Percentiles rank a stretch among this genome's conserved stretches.
These are phyloP conservation scores for Fregata magnificens DNA, from an alignment of 2,113 vertebrate species.

Conservation along the genomic window DNA sequence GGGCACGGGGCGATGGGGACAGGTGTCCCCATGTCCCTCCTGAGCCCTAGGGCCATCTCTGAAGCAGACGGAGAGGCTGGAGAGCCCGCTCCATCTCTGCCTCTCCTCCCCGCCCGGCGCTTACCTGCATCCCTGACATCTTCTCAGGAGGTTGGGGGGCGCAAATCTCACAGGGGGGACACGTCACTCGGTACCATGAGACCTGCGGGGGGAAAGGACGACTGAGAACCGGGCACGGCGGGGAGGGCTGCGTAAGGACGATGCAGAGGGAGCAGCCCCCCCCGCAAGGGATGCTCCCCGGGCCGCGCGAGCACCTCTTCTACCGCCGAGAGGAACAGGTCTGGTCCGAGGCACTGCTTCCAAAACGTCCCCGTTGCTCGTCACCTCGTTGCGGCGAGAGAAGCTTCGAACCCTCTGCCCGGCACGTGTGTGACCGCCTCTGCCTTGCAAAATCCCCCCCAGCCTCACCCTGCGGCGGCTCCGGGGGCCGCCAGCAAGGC, in stretches of 20 bases:
- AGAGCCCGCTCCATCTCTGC: background rate
- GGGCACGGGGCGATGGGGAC: background rate
- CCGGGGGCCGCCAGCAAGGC: background rate
- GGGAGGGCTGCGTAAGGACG: rapidly evolving
- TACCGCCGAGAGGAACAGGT: background rate
- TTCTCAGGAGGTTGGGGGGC: slow-evolving; percentile 55
- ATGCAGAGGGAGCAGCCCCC: background rate
- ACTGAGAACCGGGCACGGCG: rapidly evolving
- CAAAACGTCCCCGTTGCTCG: rapidly evolving
- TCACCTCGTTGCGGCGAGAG: too few relatives aligned
- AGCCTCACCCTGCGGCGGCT: background rate
- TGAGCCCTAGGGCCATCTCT: background rate
- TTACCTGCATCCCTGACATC: slow-evolving; percentile 81
- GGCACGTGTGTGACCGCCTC: background rate
- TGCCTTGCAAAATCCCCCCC: background rate
- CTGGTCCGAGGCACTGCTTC: background rate
- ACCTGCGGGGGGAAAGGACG: background rate
- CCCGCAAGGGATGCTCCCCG: rapidly evolving
- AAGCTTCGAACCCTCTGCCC: background rate
- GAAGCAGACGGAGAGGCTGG: background rate
- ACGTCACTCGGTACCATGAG: slow-evolving; percentile 76
- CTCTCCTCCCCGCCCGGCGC: rapidly evolving
- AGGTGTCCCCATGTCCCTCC: background rate
- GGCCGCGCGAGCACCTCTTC: rapidly evolving
- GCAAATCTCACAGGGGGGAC: slow-evolving; percentile 63